Base-by-base conservation (phyloP, 2,113 vertebrate genomes). In the Caloenas nicobarica region DNA sequence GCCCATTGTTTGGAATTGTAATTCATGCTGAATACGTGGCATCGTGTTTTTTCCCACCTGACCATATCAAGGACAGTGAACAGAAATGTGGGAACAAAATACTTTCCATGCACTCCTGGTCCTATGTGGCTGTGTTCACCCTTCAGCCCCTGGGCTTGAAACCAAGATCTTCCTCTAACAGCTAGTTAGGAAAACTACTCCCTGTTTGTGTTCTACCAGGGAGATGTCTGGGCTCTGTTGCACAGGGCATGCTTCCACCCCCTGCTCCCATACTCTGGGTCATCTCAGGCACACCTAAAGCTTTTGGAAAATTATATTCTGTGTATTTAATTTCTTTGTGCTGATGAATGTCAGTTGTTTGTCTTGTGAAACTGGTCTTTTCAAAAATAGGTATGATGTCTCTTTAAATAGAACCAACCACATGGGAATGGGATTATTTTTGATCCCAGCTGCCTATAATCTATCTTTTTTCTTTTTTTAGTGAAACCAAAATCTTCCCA, bases 401-500 rank as follows among this genome's bases (percentile, higher is more conserved):
- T 70, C 93, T 97, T 96, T 96, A 96, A 97, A 96, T 82, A 86
- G 62, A 23, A 46, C 48, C 90, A 76, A 71, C 58, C 81, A 25
- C 82, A 72, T 69, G 94, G 73, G 93, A 90, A 85, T 42, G 50
- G 48, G 58, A 81, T 93, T 96, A 94, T 95, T 96, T 96, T 96
- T 95, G 83, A 92, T 57, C n/a, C n/a, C 83, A 86, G 60, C 84
- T 97, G 86, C 70, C 64, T 90, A 71, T 86, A 92, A 89, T 89
- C 12, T 69, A 23, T 74, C 36, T 92, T 93, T 72, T 66, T 79
- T 70, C 60, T 93, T 83, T 86, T 79, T 86, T 91, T 82, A 94
- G 71, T 69, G 57, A 62, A 95, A 64, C 44, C 10, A 94, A 88
- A 93, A 95, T 92, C 92, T 97, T 97, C 96, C 93, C 97, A 97